These are phyloP conservation scores for Apogon hyalosoma DNA, from an alignment of 2,797 vertebrate genomes.

Conservation along the genomic window DNA sequence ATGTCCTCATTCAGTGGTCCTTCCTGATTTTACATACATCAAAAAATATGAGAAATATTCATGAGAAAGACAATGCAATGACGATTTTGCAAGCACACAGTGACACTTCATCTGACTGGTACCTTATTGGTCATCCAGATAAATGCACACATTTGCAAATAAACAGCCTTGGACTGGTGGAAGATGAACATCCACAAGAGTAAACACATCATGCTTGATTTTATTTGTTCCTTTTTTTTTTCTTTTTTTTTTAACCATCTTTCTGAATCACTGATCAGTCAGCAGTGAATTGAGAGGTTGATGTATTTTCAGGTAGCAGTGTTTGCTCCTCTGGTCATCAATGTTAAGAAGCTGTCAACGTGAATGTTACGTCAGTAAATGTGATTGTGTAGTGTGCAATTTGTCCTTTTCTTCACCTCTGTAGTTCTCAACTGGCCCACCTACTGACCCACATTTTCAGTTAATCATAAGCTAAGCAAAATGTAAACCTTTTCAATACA, in stretches of 20 bases:
- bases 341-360: conserved; percentile 37
- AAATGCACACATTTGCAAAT: conserved; percentile 1
- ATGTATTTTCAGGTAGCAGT: conserved; percentile 2
- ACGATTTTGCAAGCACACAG: not conserved
- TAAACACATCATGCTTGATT: not conserved
- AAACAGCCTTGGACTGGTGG: not conserved
- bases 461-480: not conserved
- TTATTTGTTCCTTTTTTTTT: not conserved
- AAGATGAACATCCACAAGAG: not conserved
- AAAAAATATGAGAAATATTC: not conserved
- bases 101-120: not conserved
- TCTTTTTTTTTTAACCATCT: not conserved
- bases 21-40: not conserved
- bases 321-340: conserved; percentile 24
- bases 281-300: not conserved
- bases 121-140: not conserved
- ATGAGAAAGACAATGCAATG: not conserved
- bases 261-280: conserved; percentile 8
- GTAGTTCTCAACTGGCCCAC: conserved; percentile 67
- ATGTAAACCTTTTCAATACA: not conserved
- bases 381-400: conserved; percentile 67
- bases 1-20: not conserved
- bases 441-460: conserved; percentile 9
- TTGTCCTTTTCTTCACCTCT: conserved; percentile 35
- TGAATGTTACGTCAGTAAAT: conserved; percentile 60